A percentile compares a stretch with the other conserved stretches of the same genome.
Conservation (phyloP, 1,140 invertebrate genomes). For the Daktulosphaira vitifoliae region DNA sequence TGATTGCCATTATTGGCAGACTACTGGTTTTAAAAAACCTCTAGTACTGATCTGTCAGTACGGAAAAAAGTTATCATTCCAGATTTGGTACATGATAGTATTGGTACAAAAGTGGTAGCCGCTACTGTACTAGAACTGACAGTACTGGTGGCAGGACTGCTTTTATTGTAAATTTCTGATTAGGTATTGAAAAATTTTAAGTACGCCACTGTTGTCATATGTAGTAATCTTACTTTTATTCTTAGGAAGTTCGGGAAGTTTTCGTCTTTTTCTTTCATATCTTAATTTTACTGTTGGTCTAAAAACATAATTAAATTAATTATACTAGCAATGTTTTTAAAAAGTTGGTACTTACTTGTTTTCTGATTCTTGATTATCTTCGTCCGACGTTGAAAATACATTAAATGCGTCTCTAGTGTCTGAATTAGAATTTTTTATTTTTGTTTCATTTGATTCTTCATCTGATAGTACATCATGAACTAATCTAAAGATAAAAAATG, state of each 20-base stretch:
- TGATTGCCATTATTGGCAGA: no score
- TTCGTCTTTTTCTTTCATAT: constrained; percentile 61
- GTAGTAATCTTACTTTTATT: constrained; percentile 62
- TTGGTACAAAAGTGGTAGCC: no score
- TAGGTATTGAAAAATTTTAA: no score
- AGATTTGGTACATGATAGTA: no score
- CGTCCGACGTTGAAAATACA: constrained; percentile 19
- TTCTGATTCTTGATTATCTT: background rate
- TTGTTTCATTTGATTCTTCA: constrained; percentile 47
- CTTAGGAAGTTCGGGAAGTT: constrained; percentile 78
- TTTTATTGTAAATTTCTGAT: no score
- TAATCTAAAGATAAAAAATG: no score
- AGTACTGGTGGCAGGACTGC: no score
- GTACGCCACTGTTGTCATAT: no score
- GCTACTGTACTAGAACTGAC: no score
- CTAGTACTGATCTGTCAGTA: no score
- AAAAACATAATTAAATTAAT: background rate
- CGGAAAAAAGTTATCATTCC: no score
- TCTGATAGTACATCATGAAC: constrained; percentile 68
- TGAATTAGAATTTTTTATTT: background rate
- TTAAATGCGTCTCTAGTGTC: background rate
- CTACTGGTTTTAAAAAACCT: no score
- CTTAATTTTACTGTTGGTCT: constrained; percentile 36
- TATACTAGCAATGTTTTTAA: background rate
- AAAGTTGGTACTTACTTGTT: background rate